Base-by-base conservation (phyloP, 2,113 vertebrate genomes). In the Ciconia boyciana region DNA sequence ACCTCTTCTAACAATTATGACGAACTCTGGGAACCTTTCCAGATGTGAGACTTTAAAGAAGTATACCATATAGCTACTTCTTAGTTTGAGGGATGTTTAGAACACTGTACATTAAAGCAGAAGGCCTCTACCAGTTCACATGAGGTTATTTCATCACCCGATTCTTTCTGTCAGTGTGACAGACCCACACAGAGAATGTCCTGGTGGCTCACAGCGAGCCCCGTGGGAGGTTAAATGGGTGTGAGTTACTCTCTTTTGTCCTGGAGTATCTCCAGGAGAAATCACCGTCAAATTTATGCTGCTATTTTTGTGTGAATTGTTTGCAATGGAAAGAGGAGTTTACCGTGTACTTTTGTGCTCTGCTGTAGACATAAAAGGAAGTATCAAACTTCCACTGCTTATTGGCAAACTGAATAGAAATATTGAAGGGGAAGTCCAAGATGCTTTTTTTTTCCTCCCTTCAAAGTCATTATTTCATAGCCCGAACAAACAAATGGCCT, bases 361-460 rank as follows among this genome's bases (percentile, higher is more conserved):
- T 93, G 36, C 66, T 88, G 62, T 72, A 87, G 87, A 90, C 93
- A 95, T 80, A 94, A 97, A 97, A 97, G 97, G 97, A 96, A 97
- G 93, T 81, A 64, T 74, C 84, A 95, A 93, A 96, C 94, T 97
- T 97, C 96, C 91, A 96, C 93, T 86, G 83, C 88, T 86, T 94
- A 88, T 94, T 95, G 84, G 75, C 93, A 96, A 94, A 91, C 51
- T 70, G 83, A 94, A 95, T 70, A 96, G 87, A 91, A 87, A 83
- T 85, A 90, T 77, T 3, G 2, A 96, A 91, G 95, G 97, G 97
- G 87, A 97, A 97, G 94, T 97, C 91, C 95, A 71, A 77, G 83
- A 70, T 44, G 81, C 1, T 20, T 91, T 87, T 82, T 82, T 87
- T 72, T 64, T 7, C 10, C 64, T 79, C 41, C 39, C 78, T 80